phyloP scores from a whole-genome alignment of 2,888 invertebrate genomes.

The Amphimallon solstitiale region DNA sequence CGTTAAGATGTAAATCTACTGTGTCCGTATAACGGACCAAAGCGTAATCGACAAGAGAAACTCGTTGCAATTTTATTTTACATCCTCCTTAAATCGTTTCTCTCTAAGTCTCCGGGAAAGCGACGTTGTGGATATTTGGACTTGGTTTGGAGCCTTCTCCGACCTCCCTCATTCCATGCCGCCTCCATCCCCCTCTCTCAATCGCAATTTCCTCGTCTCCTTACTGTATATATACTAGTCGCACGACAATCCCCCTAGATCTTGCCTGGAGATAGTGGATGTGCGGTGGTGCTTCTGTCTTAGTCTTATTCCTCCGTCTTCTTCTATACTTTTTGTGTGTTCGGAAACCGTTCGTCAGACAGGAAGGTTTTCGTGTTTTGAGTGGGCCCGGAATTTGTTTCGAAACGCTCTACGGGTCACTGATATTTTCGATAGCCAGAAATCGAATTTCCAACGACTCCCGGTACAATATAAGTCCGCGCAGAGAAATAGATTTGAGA shows the following conservation, averaged over 20 bases:
- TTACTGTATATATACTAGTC: too few relatives aligned
- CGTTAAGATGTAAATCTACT: conserved; percentile 32
- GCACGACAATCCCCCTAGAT: conserved; percentile 21
- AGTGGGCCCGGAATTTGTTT: conserved; percentile 29
- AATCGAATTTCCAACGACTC: conserved; percentile 26
- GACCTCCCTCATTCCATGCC: background rate
- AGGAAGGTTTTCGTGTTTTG: conserved; percentile 15
- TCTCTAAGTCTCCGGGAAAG: conserved; percentile 1
- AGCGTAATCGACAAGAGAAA: conserved; percentile 34
- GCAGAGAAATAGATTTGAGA: conserved; percentile 26
- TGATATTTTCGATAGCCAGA: conserved; percentile 23
- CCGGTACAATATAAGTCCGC: background rate
- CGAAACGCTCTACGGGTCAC: conserved; percentile 18
- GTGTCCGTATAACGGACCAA: conserved; percentile 24
- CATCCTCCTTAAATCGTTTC: conserved; percentile 26
- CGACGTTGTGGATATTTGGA: background rate
- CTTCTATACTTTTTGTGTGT: conserved; percentile 7
- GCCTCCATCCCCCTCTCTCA: too few relatives aligned
- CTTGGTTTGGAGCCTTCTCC: background rate
- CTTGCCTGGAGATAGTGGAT: conserved; percentile 16
- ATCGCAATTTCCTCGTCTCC: too few relatives aligned
- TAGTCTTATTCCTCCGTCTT: too few relatives aligned
- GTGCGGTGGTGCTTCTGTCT: conserved; percentile 14
- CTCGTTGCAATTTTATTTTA: conserved; percentile 33
- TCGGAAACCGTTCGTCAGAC: conserved; percentile 15